Base-by-base conservation (phyloP, 2,888 invertebrate genomes). In the Drosophila parthenogenetica region DNA sequence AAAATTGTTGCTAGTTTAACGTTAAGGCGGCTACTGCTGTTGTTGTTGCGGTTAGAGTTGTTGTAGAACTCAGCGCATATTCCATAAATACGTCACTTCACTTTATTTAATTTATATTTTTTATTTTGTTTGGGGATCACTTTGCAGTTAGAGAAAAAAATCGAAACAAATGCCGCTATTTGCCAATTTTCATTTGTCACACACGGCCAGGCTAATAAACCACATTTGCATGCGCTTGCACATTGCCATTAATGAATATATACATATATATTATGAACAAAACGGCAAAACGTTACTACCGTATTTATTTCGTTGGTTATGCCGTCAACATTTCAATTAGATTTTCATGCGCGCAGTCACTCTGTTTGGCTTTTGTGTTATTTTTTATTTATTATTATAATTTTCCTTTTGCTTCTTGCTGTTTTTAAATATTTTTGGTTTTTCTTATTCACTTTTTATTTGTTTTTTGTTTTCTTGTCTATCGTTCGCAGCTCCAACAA, bases 401-500 rank as follows among this genome's bases (percentile, higher is more conserved):
- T 40, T 22, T 54, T 25, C 42, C 63, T 55, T 55, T 45, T 53
- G 57, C 42, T 63, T 62, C 69, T 60, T 53, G 65, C 42, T 63
- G 46, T 43, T 63, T 64, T 54, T 50, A 64, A 57, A 58, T 8
- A 14, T 63, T 48, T 50, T 57, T 51, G 59, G 39, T 65, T 55
- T 43, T 59, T 58, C 43, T 50, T 62, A 32, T 57, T 63, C 61
- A 73, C 53, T 62, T 58, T 77, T 54, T 22, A 22, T 22, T 22
- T 22, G 22, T 22, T 22, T 22, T 5, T 22, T 22, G 3, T 22
- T 22, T 22, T 89, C 8, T 88, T 87, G 35, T 35, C 13, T 35
- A 25, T 87, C 86, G 90, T 88, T 89, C 90, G 91, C 91, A 87
- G 85, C 81, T 79, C 77, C 74, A 73, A 81, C 87, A 86, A 62